A percentile compares a stretch with the other conserved stretches of the same genome.
Evolutionary conservation across 2,888 invertebrate species (phyloP).

Genomic region (Dolichopus griseipennis): DNA sequence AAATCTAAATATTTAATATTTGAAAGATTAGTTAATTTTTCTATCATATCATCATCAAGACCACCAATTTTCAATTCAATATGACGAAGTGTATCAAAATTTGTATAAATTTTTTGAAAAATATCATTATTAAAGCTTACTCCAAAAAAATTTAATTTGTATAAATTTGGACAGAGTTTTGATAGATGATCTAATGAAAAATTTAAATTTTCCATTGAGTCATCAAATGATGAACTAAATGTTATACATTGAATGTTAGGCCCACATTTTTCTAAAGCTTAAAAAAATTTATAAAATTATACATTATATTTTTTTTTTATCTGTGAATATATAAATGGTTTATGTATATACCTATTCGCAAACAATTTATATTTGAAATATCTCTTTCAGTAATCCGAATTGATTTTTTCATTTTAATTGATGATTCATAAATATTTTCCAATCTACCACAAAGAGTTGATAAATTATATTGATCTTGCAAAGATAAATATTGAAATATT

Average conservation of each 20-base stretch:
- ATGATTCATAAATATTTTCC: conserved; percentile 15
- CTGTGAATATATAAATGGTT: too few species aligned
- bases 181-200: conserved; percentile 17
- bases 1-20: conserved; percentile 19
- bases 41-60: conserved; percentile 13
- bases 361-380: conserved; percentile 17
- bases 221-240: neutral
- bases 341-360: conserved; percentile 9
- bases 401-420: conserved; percentile 16
- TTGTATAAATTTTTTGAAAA: conserved; percentile 9
- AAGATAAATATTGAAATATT: conserved; percentile 19
- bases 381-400: conserved; percentile 12
- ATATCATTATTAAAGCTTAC: conserved; percentile 7
- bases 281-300: too few species aligned
- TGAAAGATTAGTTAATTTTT: conserved; percentile 7
- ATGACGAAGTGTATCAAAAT: conserved; percentile 14
- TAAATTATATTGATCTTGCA: conserved; percentile 14
- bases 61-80: conserved; percentile 15
- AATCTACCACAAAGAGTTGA: conserved; percentile 17
- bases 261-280: conserved; percentile 14
- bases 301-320: too few species aligned
- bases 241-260: conserved; percentile 12
- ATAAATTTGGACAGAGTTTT: conserved; percentile 18
- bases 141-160: conserved; percentile 15
- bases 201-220: neutral